These are phyloP conservation scores for Cygnus olor DNA, from an alignment of 2,797 vertebrate species.

Conservation along the genomic window DNA sequence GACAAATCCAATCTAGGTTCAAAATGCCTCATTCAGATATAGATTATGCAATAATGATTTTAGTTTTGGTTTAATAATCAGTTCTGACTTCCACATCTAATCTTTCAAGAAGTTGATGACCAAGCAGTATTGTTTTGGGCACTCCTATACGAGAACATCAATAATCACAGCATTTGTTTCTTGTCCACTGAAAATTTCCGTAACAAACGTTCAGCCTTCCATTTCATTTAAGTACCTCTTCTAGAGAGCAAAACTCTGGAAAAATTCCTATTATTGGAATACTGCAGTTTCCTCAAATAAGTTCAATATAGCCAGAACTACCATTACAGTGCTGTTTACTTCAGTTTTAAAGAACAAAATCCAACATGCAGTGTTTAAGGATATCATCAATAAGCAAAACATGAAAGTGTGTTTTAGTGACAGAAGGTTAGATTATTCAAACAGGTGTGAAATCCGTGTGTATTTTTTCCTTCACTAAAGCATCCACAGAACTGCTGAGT, in stretches of 20 bases:
- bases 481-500: neutral
- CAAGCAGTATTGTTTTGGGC: conserved; percentile 25
- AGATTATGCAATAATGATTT: neutral
- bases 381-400: neutral
- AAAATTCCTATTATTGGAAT: neutral
- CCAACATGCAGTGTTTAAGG: neutral
- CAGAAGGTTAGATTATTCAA: neutral
- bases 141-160: neutral
- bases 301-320: neutral
- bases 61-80: neutral
- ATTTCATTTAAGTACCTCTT: neutral
- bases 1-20: neutral
- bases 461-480: neutral
- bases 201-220: neutral
- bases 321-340: neutral
- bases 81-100: neutral
- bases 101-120: conserved; percentile 19
- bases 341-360: conserved; percentile 11
- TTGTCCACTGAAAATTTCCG: neutral
- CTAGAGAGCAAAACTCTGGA: neutral
- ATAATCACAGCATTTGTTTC: neutral
- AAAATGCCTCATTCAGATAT: neutral
- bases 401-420: neutral
- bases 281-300: neutral
- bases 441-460: neutral